These are phyloP conservation scores for Trogon melanurus DNA, from an alignment of 2,113 vertebrate genomes.

Conservation along the genomic window DNA sequence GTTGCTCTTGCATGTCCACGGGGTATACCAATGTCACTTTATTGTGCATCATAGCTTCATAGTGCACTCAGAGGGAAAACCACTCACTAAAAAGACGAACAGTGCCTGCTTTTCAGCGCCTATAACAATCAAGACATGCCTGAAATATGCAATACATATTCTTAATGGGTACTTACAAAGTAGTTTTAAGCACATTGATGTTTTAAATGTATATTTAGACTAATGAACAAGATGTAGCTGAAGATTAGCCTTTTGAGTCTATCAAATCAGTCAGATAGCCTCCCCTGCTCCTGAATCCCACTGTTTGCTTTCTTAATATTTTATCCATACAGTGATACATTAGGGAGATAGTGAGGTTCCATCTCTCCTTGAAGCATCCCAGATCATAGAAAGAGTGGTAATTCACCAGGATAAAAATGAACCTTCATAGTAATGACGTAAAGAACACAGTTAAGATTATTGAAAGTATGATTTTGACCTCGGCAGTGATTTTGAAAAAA, in stretches of 20 bases:
- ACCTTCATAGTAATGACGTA: neutral
- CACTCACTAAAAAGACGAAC: slow-evolving; percentile 61
- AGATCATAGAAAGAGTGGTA: neutral
- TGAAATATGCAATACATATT: slow-evolving; percentile 59
- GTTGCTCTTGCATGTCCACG: slow-evolving; percentile 16
- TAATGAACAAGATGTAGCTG: slow-evolving; percentile 52
- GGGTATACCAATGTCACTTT: slow-evolving; percentile 50
- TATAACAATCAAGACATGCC: slow-evolving; percentile 40
- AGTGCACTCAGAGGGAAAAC: slow-evolving; percentile 42
- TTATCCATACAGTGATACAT: neutral
- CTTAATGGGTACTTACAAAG: slow-evolving; percentile 58
- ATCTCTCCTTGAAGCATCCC: neutral
- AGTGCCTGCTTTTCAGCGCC: slow-evolving; percentile 1
- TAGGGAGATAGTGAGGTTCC: neutral
- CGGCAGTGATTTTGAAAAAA: neutral
- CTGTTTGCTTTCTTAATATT: slow-evolving; percentile 30
- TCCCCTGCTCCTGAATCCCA: neutral
- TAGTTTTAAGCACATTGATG: slow-evolving; percentile 32
- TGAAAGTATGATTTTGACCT: neutral
- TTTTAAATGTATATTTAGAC: slow-evolving; percentile 54
- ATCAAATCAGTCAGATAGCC: slow-evolving; percentile 24
- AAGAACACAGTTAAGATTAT: neutral
- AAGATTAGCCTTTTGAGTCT: slow-evolving; percentile 55
- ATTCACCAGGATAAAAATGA: neutral
- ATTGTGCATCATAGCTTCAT: slow-evolving; percentile 38